A percentile compares a stretch with the other conserved stretches of the same genome.
phyloP scores from a whole-genome alignment of 2,888 invertebrate species.

The Ferdinandea cuprea region DNA sequence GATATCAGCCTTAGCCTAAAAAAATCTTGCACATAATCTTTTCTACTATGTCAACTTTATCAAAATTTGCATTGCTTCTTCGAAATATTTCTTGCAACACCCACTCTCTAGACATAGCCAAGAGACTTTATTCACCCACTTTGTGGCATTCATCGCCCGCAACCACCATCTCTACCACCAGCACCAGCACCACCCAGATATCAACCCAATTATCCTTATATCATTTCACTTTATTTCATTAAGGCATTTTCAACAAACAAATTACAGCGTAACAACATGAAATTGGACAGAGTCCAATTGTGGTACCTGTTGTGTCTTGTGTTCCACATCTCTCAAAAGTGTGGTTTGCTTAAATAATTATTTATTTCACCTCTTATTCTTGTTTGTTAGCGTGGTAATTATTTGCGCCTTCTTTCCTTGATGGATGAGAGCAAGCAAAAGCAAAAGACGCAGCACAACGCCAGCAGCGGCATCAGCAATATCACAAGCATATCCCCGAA shows the following conservation, averaged over 20 bases:
- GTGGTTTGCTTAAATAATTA: constrained; percentile 31
- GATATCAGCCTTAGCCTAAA: too few species aligned
- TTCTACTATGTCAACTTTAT: too few species aligned
- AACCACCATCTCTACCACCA: too few species aligned
- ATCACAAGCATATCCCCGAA: constrained; percentile 16
- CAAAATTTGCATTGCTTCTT: too few species aligned
- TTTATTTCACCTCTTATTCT: constrained; percentile 64
- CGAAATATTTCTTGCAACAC: constrained; percentile 13
- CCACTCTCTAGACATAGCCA: constrained; percentile 5
- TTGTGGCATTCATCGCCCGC: not conserved
- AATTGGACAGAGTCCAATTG: constrained; percentile 61
- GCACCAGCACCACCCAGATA: not conserved
- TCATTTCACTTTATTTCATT: constrained; percentile 32
- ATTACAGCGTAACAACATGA: constrained; percentile 68
- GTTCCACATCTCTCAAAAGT: constrained; percentile 52
- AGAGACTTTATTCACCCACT: not conserved
- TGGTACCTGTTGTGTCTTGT: constrained; percentile 63
- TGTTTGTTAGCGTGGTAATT: constrained; percentile 56
- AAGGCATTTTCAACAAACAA: constrained; percentile 66
- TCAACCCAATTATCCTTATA: constrained; percentile 61
- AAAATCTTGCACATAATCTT: too few species aligned
- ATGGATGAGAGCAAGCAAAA: constrained; percentile 37
- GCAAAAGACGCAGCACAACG: not conserved
- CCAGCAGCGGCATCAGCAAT: constrained; percentile 10
- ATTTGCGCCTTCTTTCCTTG: constrained; percentile 51